Percentiles rank a stretch among this genome's conserved stretches.
phyloP scores from a whole-genome alignment of 2,888 invertebrate genomes.

The Eretmocerus hayati region DNA sequence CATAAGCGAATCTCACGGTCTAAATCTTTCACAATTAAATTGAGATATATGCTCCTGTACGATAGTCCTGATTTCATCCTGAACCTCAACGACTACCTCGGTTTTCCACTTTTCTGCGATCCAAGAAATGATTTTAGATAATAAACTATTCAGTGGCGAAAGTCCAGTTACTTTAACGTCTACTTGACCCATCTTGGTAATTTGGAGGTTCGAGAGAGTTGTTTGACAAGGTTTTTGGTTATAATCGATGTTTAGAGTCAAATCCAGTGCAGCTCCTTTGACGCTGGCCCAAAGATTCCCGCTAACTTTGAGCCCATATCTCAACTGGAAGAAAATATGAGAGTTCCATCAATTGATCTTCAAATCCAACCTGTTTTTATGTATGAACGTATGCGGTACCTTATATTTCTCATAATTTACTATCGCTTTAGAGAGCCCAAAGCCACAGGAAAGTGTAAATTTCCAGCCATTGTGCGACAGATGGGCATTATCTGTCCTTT shows the following conservation, averaged over 20 bases:
- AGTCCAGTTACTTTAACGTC: conserved; percentile 19
- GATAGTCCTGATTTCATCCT: conserved; percentile 8
- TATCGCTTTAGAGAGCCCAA: conserved; percentile 23
- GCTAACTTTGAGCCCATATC: conserved; percentile 17
- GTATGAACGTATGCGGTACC: conserved; percentile 18
- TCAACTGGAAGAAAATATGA: conserved; percentile 18
- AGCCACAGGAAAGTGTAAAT: conserved; percentile 21
- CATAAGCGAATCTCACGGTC: too few relatives aligned
- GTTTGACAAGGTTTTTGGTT: conserved; percentile 20
- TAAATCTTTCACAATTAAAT: conserved; percentile 25
- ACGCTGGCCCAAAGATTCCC: conserved; percentile 22
- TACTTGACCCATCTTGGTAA: conserved; percentile 3
- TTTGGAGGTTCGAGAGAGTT: conserved; percentile 11
- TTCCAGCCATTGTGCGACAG: conserved; percentile 22
- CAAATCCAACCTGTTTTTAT: too few relatives aligned
- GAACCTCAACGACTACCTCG: conserved; percentile 19
- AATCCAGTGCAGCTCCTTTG: conserved; percentile 19
- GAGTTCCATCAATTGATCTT: too few relatives aligned
- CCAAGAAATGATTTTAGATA: conserved; percentile 19
- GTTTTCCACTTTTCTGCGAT: conserved; percentile 21
- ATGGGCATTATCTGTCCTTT: conserved; percentile 22
- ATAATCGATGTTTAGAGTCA: conserved; percentile 22
- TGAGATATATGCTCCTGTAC: conserved; percentile 11
- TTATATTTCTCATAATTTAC: conserved; percentile 25
- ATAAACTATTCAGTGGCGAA: conserved; percentile 16